Conservation (phyloP, 2,113 vertebrate species). For the Rhadina sibilatrix region DNA sequence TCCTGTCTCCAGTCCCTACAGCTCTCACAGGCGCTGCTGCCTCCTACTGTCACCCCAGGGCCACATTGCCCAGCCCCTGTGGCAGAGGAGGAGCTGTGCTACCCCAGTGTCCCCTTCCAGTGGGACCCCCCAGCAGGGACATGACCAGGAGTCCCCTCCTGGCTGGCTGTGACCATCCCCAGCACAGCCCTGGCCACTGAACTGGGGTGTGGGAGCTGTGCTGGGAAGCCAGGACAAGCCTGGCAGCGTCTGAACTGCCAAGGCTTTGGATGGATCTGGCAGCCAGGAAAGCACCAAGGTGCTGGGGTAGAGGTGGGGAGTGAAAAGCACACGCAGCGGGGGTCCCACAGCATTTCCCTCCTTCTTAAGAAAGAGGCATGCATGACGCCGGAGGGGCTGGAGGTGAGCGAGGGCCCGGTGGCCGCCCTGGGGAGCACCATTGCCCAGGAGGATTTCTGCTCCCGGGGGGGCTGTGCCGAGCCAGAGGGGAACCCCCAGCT, state of each 20-base stretch:
- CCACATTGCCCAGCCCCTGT: not conserved
- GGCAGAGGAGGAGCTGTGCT: not conserved
- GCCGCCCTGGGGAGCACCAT: not conserved
- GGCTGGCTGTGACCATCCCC: not conserved
- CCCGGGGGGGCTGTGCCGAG: not conserved
- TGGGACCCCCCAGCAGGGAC: not conserved
- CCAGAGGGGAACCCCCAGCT: not conserved
- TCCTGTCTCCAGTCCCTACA: not conserved
- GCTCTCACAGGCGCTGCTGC: not conserved
- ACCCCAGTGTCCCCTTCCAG: rapidly evolving
- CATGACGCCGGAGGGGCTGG: conserved; percentile 57
- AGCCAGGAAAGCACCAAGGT: not conserved
- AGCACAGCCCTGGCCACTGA: rapidly evolving
- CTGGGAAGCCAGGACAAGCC: not conserved
- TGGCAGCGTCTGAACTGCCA: rapidly evolving
- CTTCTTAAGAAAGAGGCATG: conserved; percentile 72
- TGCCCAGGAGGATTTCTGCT: not conserved
- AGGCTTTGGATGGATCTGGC: not conserved
- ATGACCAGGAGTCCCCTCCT: not conserved
- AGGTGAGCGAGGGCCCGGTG: not conserved
- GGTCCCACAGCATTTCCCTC: not conserved
- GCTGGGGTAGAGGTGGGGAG: not conserved
- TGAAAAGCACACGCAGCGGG: rapidly evolving
- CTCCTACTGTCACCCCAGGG: not conserved
- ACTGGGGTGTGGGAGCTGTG: not conserved